phyloP scores from a whole-genome alignment of 2,888 invertebrate genomes.

The Pterostichus niger region DNA sequence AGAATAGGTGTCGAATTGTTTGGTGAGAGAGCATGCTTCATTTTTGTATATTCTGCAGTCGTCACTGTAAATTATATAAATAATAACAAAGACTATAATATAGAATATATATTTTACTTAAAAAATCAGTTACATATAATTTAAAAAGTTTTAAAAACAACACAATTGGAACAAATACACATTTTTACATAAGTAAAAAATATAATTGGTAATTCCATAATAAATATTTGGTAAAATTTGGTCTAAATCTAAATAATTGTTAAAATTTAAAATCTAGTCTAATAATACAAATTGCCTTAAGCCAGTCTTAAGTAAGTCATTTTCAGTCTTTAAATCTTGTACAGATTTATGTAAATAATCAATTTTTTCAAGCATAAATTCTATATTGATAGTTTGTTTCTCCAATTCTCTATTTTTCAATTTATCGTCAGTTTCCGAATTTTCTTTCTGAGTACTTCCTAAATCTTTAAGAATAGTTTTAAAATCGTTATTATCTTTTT shows the following conservation, averaged over 20 bases:
- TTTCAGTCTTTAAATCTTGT: constrained; percentile 50
- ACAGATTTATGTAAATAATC: constrained; percentile 45
- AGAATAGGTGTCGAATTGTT: not conserved
- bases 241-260: not conserved
- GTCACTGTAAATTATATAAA: constrained; percentile 27
- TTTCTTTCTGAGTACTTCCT: not conserved
- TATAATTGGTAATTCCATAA: not conserved
- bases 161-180: not conserved
- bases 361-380: constrained; percentile 44
- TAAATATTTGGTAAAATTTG: not conserved
- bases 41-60: not conserved
- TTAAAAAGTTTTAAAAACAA: constrained; percentile 6
- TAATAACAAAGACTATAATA: not conserved
- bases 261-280: constrained; percentile 31
- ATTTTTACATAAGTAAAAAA: not conserved
- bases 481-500: constrained; percentile 52
- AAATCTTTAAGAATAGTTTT: constrained; percentile 36
- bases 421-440: constrained; percentile 2
- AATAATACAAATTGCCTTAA: constrained; percentile 50
- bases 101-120: constrained; percentile 13
- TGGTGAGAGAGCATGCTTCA: not conserved
- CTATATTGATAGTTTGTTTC: not conserved
- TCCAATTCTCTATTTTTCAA: not conserved
- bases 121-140: constrained; percentile 16
- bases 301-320: constrained; percentile 45